Evolutionary conservation across 2,888 invertebrate species (phyloP), one percentile per base, ranked within the genome.

Genomic region (Schrankia costaestrigalis): DNA sequence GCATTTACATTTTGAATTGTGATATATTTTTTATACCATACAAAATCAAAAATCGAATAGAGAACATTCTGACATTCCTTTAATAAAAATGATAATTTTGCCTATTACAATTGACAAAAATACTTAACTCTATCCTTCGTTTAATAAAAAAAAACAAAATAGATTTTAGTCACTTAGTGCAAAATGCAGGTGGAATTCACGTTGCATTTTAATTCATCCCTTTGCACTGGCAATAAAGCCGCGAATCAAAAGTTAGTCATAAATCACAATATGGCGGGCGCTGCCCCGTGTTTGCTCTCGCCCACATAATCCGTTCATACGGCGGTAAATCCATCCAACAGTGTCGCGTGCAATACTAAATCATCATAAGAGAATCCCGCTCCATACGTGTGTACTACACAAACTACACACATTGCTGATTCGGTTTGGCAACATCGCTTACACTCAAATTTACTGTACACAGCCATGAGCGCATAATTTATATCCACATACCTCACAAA

Each of bases 271-370:
- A 84, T 78, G 82, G 83, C 82, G 85, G 74, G 71, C 79, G 76
- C 75, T 79, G 82, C 78, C 81, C 79, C 81, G 78, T 85, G 85
- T 87, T 87, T 87, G 85, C 86, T 74, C 78, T 85, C 85, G 85
- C 86, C 86, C 86, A 87, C 86, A 83, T 87, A 87, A 87, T 86
- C 86, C 86, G 80, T 83, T 86, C 80, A 78, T 84, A 76, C 77
- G 80, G 71, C 85, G 71, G 84, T 87, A 87, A 87, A 87, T 87
- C 85, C 86, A 84, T 87, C 86, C 78, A 71, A 56, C 73, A 70
- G 69, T 81, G 85, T 83, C 81, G 81, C 78, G 77, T 60, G 67
- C 78, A 63, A 56, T 64, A 77, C 78, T 87, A 87, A 86, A 87
- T 87, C 86, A 86, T 85, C 85, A 86, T 87, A 85, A 86, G 85